These are phyloP conservation scores for Phenganax stokvisi DNA, from an alignment of 92 coral and sea anemone genomes.

Conservation along the genomic window DNA sequence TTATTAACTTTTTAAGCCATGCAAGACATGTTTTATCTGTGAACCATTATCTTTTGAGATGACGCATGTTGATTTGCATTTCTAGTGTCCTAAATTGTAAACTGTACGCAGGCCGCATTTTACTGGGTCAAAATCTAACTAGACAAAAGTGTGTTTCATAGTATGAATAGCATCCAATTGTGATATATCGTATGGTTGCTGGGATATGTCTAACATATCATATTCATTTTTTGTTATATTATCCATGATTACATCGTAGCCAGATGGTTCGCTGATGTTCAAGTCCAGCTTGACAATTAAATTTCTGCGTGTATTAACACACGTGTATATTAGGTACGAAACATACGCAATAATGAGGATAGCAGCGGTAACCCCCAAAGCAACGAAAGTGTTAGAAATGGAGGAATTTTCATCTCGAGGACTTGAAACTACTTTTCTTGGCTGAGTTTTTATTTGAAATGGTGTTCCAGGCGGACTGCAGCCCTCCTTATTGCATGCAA, in stretches of 20 bases:
- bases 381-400: not conserved
- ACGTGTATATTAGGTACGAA: not conserved
- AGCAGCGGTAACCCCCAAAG: not conserved
- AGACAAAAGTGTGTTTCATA: not conserved
- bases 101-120: too few relatives aligned
- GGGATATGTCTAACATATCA: not conserved
- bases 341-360: not conserved
- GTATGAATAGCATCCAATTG: not conserved
- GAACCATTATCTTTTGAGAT: too few relatives aligned
- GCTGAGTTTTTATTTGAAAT: not conserved
- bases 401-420: not conserved
- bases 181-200: not conserved
- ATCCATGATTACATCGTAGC: conserved; percentile 4
- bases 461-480: conserved; percentile 7
- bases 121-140: too few relatives aligned
- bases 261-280: not conserved
- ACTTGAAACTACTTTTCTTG: not conserved
- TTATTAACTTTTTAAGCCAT: too few relatives aligned
- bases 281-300: not conserved
- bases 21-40: too few relatives aligned
- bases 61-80: too few relatives aligned
- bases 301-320: not conserved
- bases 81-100: too few relatives aligned
- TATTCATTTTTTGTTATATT: not conserved
- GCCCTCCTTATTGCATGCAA: conserved; percentile 20